A percentile compares a stretch with the other conserved stretches of the same genome.
Evolutionary conservation across 2,113 vertebrate genomes (phyloP).

Genomic region (Nothocercus nigrocapillus): DNA sequence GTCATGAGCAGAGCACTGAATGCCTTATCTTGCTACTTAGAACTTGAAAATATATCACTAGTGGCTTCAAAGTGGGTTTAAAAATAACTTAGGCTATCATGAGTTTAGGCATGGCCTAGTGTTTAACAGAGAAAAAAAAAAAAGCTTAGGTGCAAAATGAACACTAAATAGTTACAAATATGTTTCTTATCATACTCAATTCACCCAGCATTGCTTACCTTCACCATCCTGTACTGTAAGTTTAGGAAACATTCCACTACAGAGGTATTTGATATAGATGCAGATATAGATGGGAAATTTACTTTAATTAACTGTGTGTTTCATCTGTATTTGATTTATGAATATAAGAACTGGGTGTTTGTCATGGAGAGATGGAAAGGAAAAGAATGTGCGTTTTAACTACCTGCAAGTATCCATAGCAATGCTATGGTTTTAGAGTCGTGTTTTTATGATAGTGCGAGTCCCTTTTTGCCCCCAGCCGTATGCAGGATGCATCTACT

Average conservation of each 20-base stretch:
- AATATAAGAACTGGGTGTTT: not conserved
- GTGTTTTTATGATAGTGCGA: not conserved
- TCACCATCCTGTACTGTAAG: constrained; percentile 23
- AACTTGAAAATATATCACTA: constrained; percentile 45
- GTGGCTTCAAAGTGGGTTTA: constrained; percentile 48
- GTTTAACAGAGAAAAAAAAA: constrained; percentile 43
- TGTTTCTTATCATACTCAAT: constrained; percentile 49
- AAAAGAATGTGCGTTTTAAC: not conserved
- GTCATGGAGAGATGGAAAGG: not conserved
- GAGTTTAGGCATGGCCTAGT: constrained; percentile 56
- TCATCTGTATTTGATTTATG: not conserved
- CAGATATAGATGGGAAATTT: constrained; percentile 17
- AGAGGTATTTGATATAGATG: constrained; percentile 26
- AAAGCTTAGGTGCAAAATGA: constrained; percentile 33
- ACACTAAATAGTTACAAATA: constrained; percentile 46
- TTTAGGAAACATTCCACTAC: constrained; percentile 30
- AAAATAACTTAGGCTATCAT: constrained; percentile 50
- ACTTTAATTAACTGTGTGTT: not conserved
- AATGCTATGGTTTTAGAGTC: not conserved
- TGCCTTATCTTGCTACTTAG: constrained; percentile 26
- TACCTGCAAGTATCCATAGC: not conserved
- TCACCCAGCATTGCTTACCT: constrained; percentile 47
- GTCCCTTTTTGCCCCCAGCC: not conserved
- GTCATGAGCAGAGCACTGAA: not conserved
- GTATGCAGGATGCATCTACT: not conserved